Evolutionary conservation across 1,140 invertebrate genomes (phyloP), one percentile per base, ranked within the genome.

Genomic region (Cyclina sinensis): DNA sequence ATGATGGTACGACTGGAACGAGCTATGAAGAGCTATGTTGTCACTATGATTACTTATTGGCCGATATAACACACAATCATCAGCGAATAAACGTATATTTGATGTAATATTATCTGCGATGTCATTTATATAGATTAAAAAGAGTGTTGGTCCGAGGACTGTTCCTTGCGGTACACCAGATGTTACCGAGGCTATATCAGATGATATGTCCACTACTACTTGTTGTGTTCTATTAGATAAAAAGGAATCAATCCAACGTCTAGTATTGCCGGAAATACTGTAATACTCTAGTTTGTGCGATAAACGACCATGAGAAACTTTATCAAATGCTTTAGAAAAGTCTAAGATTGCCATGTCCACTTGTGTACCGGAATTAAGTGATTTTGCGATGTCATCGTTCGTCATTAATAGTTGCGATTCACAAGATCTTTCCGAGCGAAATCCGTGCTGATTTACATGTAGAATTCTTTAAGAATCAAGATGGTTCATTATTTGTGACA

Each of bases 281-380:
- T 86, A 90, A 11, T 90, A 81, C 12, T 79, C n/a, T 21, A 88
- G 73, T 74, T 90, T 84, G 0, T 51, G 21, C 24, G 48, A 73
- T 11, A 88, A 78, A 21, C 83, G 16, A 14, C 18, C 35, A 57
- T 88, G 46, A 12, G 85, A 73, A 39, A 91, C 85, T 65, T 89
- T 91, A 48, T 88, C 89, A 51, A 88, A 91, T 12, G 85, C 90
- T 74, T 90, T 91, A 27, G 82, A 70, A 59, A 85, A n/a, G n/a
- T n/a, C n/a, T n/a, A n/a, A n/a, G n/a, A n/a, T n/a, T n/a, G n/a
- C n/a, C n/a, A n/a, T n/a, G 35, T 91, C 88, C 4, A 82, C 73
- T 46, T 90, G 88, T 14, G 12, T 18, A 18, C 73, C 62, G 12
- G 68, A 11, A 24, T 84, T 46, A 37, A 90, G 16, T 7, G 65